Conservation (phyloP, 1,140 invertebrate genomes). For the Uloborus diversus region DNA sequence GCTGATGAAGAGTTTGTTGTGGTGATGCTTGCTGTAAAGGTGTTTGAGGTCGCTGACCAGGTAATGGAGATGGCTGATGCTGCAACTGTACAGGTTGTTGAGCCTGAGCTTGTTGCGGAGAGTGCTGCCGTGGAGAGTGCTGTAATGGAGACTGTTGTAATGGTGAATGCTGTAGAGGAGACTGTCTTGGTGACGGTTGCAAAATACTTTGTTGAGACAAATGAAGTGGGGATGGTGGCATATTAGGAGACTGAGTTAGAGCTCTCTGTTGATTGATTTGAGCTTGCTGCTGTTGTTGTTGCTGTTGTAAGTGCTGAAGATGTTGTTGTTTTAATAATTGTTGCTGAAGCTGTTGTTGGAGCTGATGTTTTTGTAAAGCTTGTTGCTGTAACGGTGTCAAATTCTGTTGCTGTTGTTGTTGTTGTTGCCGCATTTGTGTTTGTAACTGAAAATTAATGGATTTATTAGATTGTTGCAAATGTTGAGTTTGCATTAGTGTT, state of each 20-base stretch:
- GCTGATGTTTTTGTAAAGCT: slow-evolving; percentile 21
- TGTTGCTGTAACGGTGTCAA: slow-evolving; percentile 40
- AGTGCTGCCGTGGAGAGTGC: slow-evolving; percentile 16
- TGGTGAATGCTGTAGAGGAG: slow-evolving; percentile 17
- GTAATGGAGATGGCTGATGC: slow-evolving; percentile 27
- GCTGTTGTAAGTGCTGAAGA: slow-evolving; percentile 30
- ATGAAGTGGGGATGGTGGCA: slow-evolving; percentile 46
- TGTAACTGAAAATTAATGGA: slow-evolving; percentile 20
- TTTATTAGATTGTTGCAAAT: not conserved
- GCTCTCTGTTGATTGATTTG: slow-evolving; percentile 21
- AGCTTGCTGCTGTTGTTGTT: slow-evolving; percentile 26
- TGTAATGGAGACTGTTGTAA: slow-evolving; percentile 18
- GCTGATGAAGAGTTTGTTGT: slow-evolving; percentile 63
- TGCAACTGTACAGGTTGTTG: slow-evolving; percentile 31
- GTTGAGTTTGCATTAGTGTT: slow-evolving; percentile 21
- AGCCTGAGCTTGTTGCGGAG: slow-evolving; percentile 9
- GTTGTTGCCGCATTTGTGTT: slow-evolving; percentile 50
- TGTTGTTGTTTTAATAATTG: slow-evolving; percentile 48
- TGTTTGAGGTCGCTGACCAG: slow-evolving; percentile 21
- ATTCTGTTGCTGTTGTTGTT: slow-evolving; percentile 59
- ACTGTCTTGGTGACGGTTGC: slow-evolving; percentile 41
- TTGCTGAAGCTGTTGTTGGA: slow-evolving; percentile 25
- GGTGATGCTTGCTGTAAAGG: slow-evolving; percentile 30
- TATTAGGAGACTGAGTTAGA: slow-evolving; percentile 39
- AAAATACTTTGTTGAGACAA: slow-evolving; percentile 44